Evolutionary conservation across 1,140 invertebrate genomes (phyloP), one percentile per base, ranked within the genome.

Genomic region (Reticulitermes speratus): DNA sequence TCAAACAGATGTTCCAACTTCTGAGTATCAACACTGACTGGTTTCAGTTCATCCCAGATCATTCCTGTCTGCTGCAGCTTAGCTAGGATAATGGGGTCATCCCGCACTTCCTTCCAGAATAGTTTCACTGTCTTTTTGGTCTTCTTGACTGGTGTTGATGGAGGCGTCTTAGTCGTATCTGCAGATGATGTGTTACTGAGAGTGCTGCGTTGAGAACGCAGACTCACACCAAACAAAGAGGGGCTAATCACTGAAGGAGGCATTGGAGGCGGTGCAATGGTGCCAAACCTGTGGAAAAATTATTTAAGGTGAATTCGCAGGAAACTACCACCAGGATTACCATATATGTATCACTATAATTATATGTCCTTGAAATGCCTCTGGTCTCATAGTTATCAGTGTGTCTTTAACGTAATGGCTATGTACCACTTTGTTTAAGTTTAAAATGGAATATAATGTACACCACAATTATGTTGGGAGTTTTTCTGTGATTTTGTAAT

Each of bases 81-180:
- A 9, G 95, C 93, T 65, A 95, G 91, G 23, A 96, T 94, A 30
- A 96, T 93, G 32, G 95, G 94, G 90, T 97, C 97, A 87, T 98
- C 97, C 87, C 96, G 93, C 11, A 97, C 95, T 92, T 99, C 97
- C 90, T 97, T 97, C 99, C 99, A 99, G 91, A 99, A 99, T n/a
- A 99, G 92, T 92, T 99, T 99, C 9, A 99, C 96, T n/a, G 98
- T 99, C 91, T 99, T 99, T 90, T 99, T 99, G 88, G 95, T 98
- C 90, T 99, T 99, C 89, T 96, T 96, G 32, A 94, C 92, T 12
- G 90, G 89, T 89, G 90, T 87, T 88, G 90, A 89, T 88, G 88
- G 87, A 89, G 90, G 90, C 30, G 89, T 91, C 85, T 88, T 88
- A 16, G 90, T 89, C 11, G 92, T 89, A 9, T 92, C 91, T 11